These are phyloP conservation scores for Seira sanloemensis DNA, from an alignment of 2,888 invertebrate genomes.

Conservation along the genomic window DNA sequence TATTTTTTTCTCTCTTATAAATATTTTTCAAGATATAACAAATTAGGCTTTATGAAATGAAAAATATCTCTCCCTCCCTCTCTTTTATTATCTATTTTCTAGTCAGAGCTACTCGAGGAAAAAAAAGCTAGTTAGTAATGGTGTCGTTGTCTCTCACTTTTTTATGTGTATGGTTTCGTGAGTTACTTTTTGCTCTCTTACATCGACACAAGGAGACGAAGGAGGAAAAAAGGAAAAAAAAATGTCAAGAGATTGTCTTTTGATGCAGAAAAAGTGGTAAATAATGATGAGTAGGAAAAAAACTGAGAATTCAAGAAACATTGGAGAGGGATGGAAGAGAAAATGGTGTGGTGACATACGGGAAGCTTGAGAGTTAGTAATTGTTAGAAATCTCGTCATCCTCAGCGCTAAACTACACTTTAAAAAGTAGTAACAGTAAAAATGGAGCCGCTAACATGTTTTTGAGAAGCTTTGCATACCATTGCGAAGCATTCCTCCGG, in stretches of 20 bases:
- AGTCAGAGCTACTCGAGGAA: not conserved
- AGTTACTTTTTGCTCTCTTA: slow-evolving; percentile 29
- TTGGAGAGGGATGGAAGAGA: slow-evolving; percentile 35
- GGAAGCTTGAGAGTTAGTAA: slow-evolving; percentile 62
- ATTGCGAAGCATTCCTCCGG: slow-evolving; percentile 23
- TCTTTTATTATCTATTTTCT: slow-evolving; percentile 18
- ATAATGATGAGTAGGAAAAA: slow-evolving; percentile 72
- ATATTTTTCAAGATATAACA: slow-evolving; percentile 36
- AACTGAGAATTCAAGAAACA: slow-evolving; percentile 1
- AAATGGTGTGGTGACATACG: slow-evolving; percentile 72
- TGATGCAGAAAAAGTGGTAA: slow-evolving; percentile 74
- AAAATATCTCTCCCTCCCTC: slow-evolving; percentile 11
- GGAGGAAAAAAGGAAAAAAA: slow-evolving; percentile 34
- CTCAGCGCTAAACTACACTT: slow-evolving; percentile 23
- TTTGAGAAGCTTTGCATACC: slow-evolving; percentile 64
- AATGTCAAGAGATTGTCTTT: slow-evolving; percentile 73
- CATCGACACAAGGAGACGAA: not conserved
- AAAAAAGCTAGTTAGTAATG: slow-evolving; percentile 59
- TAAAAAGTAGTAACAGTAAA: slow-evolving; percentile 52
- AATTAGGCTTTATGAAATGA: slow-evolving; percentile 33
- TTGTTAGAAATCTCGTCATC: slow-evolving; percentile 57
- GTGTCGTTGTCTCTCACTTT: slow-evolving; percentile 44
- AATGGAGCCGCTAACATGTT: slow-evolving; percentile 67
- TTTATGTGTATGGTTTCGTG: slow-evolving; percentile 37
- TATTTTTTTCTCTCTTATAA: slow-evolving; percentile 3